Base-by-base conservation (phyloP, 2,797 vertebrate species). In the Molossus molossus region DNA sequence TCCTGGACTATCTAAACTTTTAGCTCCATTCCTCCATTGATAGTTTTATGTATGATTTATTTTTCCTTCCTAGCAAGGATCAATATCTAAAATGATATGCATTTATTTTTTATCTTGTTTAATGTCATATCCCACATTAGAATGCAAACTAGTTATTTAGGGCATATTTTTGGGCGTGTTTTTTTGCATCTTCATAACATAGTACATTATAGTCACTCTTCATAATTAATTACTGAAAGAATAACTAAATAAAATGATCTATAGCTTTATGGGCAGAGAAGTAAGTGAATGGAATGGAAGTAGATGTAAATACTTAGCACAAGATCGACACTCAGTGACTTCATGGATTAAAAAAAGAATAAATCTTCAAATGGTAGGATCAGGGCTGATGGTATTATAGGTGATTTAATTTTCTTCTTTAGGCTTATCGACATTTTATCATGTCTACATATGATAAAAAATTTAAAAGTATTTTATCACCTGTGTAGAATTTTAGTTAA, bases 31-130 rank as follows among this genome's bases (percentile, higher is more conserved):
- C 17, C 53, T 53, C 25, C 64, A 58, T 3, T 67, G 33, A 83
- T 12, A 11, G 79, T 87, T 80, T 79, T 23, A 87, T 57, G 15
- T 25, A 27, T 17, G 37, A 53, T 11, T 80, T 90, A 57, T 6
- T 80, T 96, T 85, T 65, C 33, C 25, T 89, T 23, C 23, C 70
- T 57, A 73, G 69, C 50, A 91, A 60, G 73, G 18, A 79, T 7
- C 25, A 64, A 13, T 75, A 37, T 53, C 40, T 76, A 60, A 80
- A 73, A 62, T 69, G 33, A 27, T 8, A 12, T 8, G 11, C 4
- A 45, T n/a, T 76, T 87, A 12, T 76, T 64, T 95, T 69, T 86
- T 53, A 33, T 53, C 6, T 93, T 72, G n/a, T 10, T 88, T 64
- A 81, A 72, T 55, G 55, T 76, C 33, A 73, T 25, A 73, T 11